Percentiles rank a stretch among this genome's conserved stretches.
phyloP scores from a whole-genome alignment of 2,113 vertebrate genomes.

The Rhinoptilus africanus region DNA sequence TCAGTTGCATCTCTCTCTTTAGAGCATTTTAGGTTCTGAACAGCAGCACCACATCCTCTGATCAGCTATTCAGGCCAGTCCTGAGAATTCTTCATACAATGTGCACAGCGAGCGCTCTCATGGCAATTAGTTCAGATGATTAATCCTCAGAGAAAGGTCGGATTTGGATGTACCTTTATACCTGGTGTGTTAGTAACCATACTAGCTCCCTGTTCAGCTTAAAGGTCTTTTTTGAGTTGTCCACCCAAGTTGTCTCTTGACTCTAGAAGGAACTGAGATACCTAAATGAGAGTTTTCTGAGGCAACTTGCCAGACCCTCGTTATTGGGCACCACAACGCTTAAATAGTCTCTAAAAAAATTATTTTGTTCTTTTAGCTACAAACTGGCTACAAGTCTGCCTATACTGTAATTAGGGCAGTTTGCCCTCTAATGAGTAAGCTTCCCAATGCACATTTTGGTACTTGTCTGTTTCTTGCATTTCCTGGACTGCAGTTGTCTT shows the following conservation, averaged over 20 bases:
- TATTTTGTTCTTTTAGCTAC: neutral
- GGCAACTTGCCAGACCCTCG: rapidly evolving
- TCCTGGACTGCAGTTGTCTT: conserved; percentile 42
- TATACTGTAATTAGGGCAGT: neutral
- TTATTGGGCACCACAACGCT: no score
- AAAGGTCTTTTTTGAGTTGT: neutral
- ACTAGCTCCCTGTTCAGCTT: neutral
- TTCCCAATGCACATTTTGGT: neutral
- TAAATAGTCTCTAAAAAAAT: neutral
- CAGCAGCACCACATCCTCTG: neutral
- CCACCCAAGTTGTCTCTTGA: neutral
- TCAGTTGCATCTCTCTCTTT: neutral
- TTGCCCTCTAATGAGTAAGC: neutral
- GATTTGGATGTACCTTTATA: neutral
- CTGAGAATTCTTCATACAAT: neutral
- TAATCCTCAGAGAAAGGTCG: neutral
- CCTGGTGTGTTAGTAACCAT: neutral
- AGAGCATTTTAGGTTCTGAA: neutral
- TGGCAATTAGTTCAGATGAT: neutral
- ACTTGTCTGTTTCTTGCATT: neutral
- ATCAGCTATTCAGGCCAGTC: neutral
- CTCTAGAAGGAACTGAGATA: neutral
- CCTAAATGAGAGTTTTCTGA: neutral
- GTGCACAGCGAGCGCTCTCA: rapidly evolving
- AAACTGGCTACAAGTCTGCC: neutral